phyloP scores from a whole-genome alignment of 2,113 vertebrate species.

The Zootoca vivipara region DNA sequence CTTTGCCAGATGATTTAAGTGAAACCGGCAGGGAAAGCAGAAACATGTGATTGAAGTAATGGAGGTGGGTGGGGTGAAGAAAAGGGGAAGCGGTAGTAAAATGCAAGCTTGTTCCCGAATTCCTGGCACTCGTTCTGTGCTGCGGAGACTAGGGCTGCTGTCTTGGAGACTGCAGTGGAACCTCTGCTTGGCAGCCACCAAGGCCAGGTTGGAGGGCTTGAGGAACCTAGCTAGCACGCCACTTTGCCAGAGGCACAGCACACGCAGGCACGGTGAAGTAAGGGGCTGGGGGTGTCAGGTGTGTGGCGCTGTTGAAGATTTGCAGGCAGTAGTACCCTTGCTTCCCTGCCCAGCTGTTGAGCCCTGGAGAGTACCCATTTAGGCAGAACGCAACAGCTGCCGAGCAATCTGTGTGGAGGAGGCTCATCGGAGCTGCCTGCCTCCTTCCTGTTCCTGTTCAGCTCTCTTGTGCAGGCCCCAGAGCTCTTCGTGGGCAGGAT shows the following conservation, averaged over 20 bases:
- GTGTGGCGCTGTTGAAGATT: no score
- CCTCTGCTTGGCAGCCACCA: background rate
- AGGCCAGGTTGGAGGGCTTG: background rate
- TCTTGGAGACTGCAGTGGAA: background rate
- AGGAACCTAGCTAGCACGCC: background rate
- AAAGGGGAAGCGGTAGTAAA: background rate
- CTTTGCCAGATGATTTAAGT: slow-evolving; percentile 4
- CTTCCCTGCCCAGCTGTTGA: background rate
- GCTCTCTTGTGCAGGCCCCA: background rate
- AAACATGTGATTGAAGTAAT: slow-evolving; percentile 5
- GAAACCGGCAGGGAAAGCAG: slow-evolving; percentile 15
- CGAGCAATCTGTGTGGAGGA: background rate
- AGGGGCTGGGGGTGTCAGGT: background rate
- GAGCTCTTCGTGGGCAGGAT: no score
- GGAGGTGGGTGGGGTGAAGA: background rate
- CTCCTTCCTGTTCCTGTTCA: background rate
- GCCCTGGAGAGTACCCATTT: background rate
- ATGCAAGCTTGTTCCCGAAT: background rate
- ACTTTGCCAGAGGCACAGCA: background rate
- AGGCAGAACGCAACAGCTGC: background rate
- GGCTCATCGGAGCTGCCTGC: background rate
- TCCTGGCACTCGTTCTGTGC: slow-evolving; percentile 8
- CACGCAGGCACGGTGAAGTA: background rate
- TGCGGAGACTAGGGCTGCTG: background rate
- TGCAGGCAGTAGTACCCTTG: background rate